Base-by-base conservation (phyloP, 2,113 vertebrate species). In the Lepisosteus osseus region DNA sequence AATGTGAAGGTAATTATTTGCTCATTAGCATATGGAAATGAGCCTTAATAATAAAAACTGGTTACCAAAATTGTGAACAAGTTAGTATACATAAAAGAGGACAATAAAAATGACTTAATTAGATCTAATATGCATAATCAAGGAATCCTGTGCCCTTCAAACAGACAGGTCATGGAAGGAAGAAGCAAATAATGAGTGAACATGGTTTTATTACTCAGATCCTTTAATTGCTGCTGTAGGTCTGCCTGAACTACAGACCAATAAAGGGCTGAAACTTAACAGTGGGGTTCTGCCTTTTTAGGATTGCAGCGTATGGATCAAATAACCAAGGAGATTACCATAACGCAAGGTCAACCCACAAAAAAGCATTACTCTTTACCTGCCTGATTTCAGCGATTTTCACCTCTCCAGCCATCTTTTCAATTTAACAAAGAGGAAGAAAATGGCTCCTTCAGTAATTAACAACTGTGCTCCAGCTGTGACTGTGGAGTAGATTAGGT, bases 1-100 rank as follows among this genome's bases (percentile, higher is more conserved):
- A 89, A 89, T 86, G 83, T 85, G 82, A 82, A 85, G 80, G 86
- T 89, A 86, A 92, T 90, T 84, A 84, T 87, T 83, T 83, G 82
- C 84, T 82, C 79, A 90, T 90, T 89, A 87, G 85, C 85, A 87
- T 86, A 87, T 85, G 86, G 74, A 86, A 90, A 89, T 92, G 78
- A 85, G 80, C 74, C 80, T 82, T 86, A 80, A 83, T 88, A 83
- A 83, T 77, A 86, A 86, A 78, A 83, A 68, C 64, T 47, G 56
- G 68, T 59, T 71, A 61, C 59, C 14, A 62, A 74, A 80, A 76
- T 42, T 61, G 59, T 65, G 62, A 65, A 65, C 62, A 65, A 65
- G 8, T 54, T 17, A 54, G 47, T 70, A 51, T 73, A 75, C 81
- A 83, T 79, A 74, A 77, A 77, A 71, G 68, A 74, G 77, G 77